Conservation (phyloP, 2,888 invertebrate species). For the Anthrax anthrax region DNA sequence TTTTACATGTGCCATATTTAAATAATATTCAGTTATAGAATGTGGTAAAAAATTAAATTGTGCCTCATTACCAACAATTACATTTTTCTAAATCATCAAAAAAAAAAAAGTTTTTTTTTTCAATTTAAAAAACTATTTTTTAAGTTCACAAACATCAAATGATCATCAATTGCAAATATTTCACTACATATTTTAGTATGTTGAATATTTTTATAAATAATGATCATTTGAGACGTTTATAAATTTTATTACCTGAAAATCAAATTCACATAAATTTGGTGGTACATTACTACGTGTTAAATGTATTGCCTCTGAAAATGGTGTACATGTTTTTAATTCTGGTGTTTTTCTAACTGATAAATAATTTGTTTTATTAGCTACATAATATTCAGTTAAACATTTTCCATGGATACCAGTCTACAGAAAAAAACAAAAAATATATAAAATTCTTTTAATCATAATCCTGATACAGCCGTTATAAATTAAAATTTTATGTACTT, state of each 20-base stretch:
- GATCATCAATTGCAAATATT: too few relatives aligned
- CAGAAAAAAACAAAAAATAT: constrained; percentile 8
- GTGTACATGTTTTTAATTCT: constrained; percentile 29
- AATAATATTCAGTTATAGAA: constrained; percentile 27
- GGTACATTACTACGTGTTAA: constrained; percentile 32
- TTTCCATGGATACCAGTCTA: constrained; percentile 45
- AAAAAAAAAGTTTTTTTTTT: background rate
- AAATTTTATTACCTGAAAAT: constrained; percentile 20
- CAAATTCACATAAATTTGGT: constrained; percentile 31
- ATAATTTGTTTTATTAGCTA: constrained; percentile 31
- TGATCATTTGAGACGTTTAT: background rate
- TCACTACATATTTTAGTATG: too few relatives aligned
- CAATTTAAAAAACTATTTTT: too few relatives aligned
- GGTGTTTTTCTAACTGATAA: constrained; percentile 33
- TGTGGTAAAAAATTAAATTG: constrained; percentile 29
- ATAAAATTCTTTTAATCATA: constrained; percentile 4
- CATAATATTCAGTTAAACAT: constrained; percentile 37
- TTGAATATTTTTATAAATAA: background rate
- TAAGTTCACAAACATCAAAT: too few relatives aligned
- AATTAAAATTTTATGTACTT: too few relatives aligned
- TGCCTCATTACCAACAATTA: constrained; percentile 32
- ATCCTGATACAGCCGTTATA: too few relatives aligned
- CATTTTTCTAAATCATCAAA: constrained; percentile 20
- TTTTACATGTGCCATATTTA: constrained; percentile 30
- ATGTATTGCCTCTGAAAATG: constrained; percentile 31